A percentile compares a stretch with the other conserved stretches of the same genome.
These are phyloP conservation scores for Orchestes rusci DNA, from an alignment of 2,888 invertebrate genomes.

Conservation along the genomic window DNA sequence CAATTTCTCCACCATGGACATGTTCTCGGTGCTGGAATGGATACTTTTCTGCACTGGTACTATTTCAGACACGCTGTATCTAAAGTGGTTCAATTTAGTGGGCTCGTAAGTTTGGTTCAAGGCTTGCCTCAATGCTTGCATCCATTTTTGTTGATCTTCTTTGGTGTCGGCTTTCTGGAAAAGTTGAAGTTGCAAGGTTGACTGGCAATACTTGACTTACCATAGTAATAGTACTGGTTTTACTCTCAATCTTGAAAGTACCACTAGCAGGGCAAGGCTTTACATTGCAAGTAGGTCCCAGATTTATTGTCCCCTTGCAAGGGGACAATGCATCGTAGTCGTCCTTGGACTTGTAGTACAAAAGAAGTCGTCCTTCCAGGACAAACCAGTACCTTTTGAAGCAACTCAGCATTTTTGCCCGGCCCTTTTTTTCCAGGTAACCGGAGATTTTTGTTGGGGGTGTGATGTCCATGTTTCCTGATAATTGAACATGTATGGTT, in stretches of 20 bases:
- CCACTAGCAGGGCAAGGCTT: constrained; percentile 38
- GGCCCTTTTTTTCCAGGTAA: constrained; percentile 47
- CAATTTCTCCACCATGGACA: constrained; percentile 34
- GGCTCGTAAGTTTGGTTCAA: constrained; percentile 37
- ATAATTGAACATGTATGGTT: too few relatives aligned
- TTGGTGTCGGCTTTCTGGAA: constrained; percentile 45
- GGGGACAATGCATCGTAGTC: constrained; percentile 48
- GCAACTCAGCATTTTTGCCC: constrained; percentile 44
- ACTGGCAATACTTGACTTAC: constrained; percentile 32
- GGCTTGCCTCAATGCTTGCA: constrained; percentile 46
- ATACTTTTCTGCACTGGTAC: constrained; percentile 24
- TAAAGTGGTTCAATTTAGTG: constrained; percentile 39
- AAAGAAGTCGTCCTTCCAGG: constrained; percentile 46
- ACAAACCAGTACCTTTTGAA: constrained; percentile 53
- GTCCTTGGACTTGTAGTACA: constrained; percentile 48
- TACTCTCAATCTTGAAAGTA: constrained; percentile 44
- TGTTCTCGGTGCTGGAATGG: constrained; percentile 15
- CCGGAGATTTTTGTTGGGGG: constrained; percentile 44
- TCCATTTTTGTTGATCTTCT: constrained; percentile 47
- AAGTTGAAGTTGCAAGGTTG: not conserved
- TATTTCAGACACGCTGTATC: constrained; percentile 42
- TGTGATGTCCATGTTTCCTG: too few relatives aligned
- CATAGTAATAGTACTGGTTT: constrained; percentile 43
- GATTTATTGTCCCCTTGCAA: constrained; percentile 48
- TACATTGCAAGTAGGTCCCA: constrained; percentile 44